phyloP scores from a whole-genome alignment of 2,113 vertebrate genomes.

The Tringa solitaria region DNA sequence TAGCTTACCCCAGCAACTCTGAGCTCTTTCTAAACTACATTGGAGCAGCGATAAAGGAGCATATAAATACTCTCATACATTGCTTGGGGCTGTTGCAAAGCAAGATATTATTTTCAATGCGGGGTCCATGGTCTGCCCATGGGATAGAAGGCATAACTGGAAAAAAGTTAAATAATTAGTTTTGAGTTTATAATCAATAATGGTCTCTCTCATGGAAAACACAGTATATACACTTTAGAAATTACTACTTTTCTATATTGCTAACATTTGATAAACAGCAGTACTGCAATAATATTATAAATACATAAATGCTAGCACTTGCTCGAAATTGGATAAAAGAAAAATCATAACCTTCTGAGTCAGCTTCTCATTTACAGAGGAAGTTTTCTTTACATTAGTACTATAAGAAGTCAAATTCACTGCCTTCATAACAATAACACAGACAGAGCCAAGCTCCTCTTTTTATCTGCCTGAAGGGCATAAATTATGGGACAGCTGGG shows the following conservation, averaged over 20 bases:
- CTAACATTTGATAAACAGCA: background rate
- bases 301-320: background rate
- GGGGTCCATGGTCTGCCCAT: background rate
- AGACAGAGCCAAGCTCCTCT: background rate
- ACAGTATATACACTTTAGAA: background rate
- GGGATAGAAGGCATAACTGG: background rate
- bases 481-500: background rate
- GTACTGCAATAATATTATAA: background rate
- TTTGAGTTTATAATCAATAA: background rate
- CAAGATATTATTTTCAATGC: too few relatives aligned
- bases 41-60: background rate
- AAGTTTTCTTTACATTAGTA: background rate
- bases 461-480: slow-evolving; percentile 28
- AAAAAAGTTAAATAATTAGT: background rate
- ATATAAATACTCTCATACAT: background rate
- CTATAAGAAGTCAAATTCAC: slow-evolving; percentile 3
- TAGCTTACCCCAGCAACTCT: background rate
- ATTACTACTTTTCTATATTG: background rate
- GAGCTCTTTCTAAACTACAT: background rate
- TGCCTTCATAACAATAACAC: background rate
- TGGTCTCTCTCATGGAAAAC: background rate
- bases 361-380: background rate
- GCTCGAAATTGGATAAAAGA: background rate
- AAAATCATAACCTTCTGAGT: background rate
- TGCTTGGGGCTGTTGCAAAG: too few relatives aligned